Evolutionary conservation across 2,888 invertebrate genomes (phyloP).

Genomic region (Lathronympha strigana): DNA sequence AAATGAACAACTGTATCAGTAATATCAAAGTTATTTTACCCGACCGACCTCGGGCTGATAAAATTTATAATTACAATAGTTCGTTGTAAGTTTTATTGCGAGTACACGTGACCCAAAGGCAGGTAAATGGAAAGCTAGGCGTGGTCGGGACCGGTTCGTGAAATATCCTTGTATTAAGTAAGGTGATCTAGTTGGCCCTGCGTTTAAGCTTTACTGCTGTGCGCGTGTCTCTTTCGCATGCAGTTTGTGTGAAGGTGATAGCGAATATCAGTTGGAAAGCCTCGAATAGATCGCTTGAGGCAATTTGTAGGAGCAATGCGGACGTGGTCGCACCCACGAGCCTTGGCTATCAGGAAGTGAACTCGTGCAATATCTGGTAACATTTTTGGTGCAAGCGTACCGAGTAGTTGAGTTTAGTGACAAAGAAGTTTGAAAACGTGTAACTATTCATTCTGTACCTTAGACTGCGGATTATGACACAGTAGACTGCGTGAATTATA

Average conservation of each 20-base stretch:
- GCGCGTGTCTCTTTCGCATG: neutral
- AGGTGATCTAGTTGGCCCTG: constrained; percentile 74
- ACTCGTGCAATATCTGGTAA: constrained; percentile 43
- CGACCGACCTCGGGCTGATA: constrained; percentile 9
- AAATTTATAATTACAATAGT: constrained; percentile 42
- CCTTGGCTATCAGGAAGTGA: constrained; percentile 70
- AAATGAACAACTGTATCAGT: neutral
- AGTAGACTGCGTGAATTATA: neutral
- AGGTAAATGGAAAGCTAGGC: constrained; percentile 79
- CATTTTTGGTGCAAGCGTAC: constrained; percentile 20
- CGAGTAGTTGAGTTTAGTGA: constrained; percentile 10
- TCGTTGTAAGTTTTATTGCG: constrained; percentile 52
- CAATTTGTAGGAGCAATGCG: constrained; percentile 72
- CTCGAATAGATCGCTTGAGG: constrained; percentile 44
- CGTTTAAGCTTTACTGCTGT: constrained; percentile 1
- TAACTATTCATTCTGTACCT: too few relatives aligned
- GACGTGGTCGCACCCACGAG: constrained; percentile 71
- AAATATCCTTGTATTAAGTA: constrained; percentile 76
- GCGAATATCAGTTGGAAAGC: constrained; percentile 9
- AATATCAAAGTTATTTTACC: constrained; percentile 8
- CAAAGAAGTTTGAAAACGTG: neutral
- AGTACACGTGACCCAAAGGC: constrained; percentile 55
- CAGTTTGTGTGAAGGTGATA: constrained; percentile 5
- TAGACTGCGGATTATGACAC: too few relatives aligned
- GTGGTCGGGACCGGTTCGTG: constrained; percentile 71